Evolutionary conservation across 1,140 invertebrate genomes (phyloP).

Genomic region (Maconellicoccus hirsutus): DNA sequence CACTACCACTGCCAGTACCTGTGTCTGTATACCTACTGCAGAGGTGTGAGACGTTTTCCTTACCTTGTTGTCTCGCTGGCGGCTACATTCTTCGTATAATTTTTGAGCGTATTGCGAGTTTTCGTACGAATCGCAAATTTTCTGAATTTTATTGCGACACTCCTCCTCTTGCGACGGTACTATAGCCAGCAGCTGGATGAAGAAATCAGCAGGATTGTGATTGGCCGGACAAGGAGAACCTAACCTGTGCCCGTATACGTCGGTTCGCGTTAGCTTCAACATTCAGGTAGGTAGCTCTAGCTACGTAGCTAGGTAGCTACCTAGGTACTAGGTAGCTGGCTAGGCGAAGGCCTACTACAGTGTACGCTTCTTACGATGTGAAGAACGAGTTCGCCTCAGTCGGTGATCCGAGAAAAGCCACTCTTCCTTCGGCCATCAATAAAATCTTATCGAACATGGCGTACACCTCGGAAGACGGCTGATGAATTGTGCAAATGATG

Average conservation of each 20-base stretch:
- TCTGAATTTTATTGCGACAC: constrained; percentile 57
- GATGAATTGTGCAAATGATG: constrained; percentile 88
- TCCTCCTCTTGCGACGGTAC: constrained; percentile 67
- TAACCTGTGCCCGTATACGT: constrained; percentile 47
- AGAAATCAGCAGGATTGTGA: constrained; percentile 93
- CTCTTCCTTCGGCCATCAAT: constrained; percentile 81
- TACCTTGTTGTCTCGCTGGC: not conserved
- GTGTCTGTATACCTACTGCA: no score
- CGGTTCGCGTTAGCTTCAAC: no score
- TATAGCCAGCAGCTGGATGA: constrained; percentile 79
- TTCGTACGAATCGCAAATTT: constrained; percentile 64
- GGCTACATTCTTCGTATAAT: constrained; percentile 16
- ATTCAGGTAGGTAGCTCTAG: no score
- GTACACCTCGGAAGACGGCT: constrained; percentile 88
- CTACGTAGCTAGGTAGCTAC: no score
- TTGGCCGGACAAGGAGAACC: constrained; percentile 68
- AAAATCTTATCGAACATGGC: constrained; percentile 83
- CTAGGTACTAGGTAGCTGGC: no score
- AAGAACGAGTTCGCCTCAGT: constrained; percentile 72
- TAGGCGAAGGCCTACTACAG: no score
- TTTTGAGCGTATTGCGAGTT: constrained; percentile 39
- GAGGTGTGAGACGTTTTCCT: no score
- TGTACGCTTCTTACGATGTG: constrained; percentile 54
- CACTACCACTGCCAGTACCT: no score
- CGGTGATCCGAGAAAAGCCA: constrained; percentile 76